Evolutionary conservation across 2,888 invertebrate genomes (phyloP).

Genomic region (Lepidonotus clava): DNA sequence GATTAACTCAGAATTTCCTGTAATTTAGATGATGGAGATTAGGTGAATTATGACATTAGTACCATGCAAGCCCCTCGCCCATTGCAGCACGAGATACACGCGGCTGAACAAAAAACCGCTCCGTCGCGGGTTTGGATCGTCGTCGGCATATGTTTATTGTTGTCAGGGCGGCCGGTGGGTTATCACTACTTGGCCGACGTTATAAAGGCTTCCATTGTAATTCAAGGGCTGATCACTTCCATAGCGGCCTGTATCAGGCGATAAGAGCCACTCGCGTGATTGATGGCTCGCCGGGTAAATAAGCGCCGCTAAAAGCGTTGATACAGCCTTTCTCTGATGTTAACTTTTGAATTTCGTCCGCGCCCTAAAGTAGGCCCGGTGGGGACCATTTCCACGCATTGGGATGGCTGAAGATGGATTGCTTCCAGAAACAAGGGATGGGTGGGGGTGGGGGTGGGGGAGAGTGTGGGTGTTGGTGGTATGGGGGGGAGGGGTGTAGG

Average conservation of each 20-base stretch:
- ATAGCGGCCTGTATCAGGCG: conserved; percentile 38
- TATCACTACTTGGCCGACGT: conserved; percentile 8
- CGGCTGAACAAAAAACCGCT: background rate
- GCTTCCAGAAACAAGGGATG: background rate
- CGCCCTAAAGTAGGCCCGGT: background rate
- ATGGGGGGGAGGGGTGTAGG: background rate
- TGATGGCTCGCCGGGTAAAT: conserved; percentile 1
- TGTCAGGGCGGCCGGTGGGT: background rate
- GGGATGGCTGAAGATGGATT: background rate
- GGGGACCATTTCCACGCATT: background rate
- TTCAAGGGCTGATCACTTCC: conserved; percentile 28
- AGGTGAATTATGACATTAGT: conserved; percentile 47
- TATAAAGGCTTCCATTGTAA: conserved; percentile 36
- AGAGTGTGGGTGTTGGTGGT: background rate
- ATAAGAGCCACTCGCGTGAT: conserved; percentile 13
- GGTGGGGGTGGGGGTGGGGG: background rate
- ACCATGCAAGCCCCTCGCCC: background rate
- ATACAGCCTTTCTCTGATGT: conserved; percentile 47
- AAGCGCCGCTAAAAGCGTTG: conserved; percentile 27
- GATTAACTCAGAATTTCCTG: conserved; percentile 14
- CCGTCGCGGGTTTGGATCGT: background rate
- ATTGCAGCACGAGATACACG: background rate
- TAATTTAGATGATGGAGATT: conserved; percentile 40
- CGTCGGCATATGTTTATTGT: conserved; percentile 50
- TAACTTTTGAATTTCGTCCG: conserved; percentile 36